Base-by-base conservation (phyloP, 2,888 invertebrate genomes). In the Polydrusus cervinus region DNA sequence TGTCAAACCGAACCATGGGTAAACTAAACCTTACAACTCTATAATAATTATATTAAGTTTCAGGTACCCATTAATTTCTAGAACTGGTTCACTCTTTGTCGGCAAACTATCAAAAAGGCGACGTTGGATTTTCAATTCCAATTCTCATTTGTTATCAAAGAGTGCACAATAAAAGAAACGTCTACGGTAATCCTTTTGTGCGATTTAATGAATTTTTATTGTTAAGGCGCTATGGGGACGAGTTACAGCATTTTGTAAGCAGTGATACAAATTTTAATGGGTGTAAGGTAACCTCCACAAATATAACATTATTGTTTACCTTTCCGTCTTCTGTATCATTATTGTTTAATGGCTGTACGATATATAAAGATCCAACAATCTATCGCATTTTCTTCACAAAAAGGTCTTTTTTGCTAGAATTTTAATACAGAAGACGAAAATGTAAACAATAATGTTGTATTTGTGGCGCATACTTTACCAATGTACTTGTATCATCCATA, bases 121-220 rank as follows among this genome's bases (percentile, higher is more conserved):
- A 45, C 70, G 34, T 47, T 40, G 45, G 67, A 66, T 66, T 67
- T 72, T 72, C 72, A 67, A 72, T 72, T 72, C 65, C 72, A 61
- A 57, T 51, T 67, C 57, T 51, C 61, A 65, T 72, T 72, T 72
- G 61, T 72, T 67, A 67, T 60, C 72, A 61, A 20, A 18, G 47
- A 43, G 20, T 13, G 60, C 34, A 65, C 49, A 66, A 72, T 66
- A 65, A 57, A 72, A 67, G 55, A 66, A 55, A 53, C 18, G 18
- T 25, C 40, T 49, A 67, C n/a, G 16, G 60, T 40, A 45, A 43
- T 51, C 43, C 72, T 67, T 67, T 72, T 72, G 61, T 72, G 13
- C 13, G 34, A 6, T 66, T 67, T 72, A 67, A 72, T 72, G 47
- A 49, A 72, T 49, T 72, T 72, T 64, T 47, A 65, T 72, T 72